Evolutionary conservation across 2,888 invertebrate genomes (phyloP).

Genomic region (Zhengitettix transpicula): DNA sequence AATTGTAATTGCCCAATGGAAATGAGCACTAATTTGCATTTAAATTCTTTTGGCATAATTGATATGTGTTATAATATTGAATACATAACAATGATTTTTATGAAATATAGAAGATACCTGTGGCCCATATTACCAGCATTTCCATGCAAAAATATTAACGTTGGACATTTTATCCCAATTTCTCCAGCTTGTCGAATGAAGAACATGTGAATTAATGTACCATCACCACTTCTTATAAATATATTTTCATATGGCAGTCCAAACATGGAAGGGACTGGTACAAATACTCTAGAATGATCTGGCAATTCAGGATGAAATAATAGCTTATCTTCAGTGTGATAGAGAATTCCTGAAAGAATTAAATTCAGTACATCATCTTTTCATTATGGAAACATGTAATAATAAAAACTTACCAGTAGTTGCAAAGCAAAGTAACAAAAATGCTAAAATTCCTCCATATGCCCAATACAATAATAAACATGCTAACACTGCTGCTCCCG

Average conservation of each 20-base stretch:
- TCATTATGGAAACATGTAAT: background rate
- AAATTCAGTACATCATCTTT: background rate
- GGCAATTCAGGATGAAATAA: conserved; percentile 84
- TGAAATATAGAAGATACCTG: conserved; percentile 31
- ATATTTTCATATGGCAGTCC: conserved; percentile 76
- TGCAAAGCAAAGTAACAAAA: conserved; percentile 49
- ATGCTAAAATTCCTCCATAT: conserved; percentile 59
- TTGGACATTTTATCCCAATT: conserved; percentile 53
- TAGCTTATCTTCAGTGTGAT: conserved; percentile 70
- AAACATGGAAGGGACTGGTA: conserved; percentile 72
- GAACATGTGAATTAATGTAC: conserved; percentile 62
- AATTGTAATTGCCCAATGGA: too few species aligned
- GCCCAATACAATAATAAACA: conserved; percentile 69
- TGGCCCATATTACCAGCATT: conserved; percentile 97
- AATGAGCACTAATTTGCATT: too few species aligned
- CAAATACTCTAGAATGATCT: conserved; percentile 70
- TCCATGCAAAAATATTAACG: conserved; percentile 83
- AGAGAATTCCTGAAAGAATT: conserved; percentile 49
- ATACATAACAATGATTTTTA: background rate
- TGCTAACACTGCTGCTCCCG: conserved; percentile 52
- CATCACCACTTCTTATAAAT: conserved; percentile 57
- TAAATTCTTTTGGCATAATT: too few species aligned
- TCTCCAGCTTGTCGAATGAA: conserved; percentile 58
- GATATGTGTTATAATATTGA: too few species aligned
- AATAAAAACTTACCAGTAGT: conserved; percentile 42